Percentiles rank a stretch among this genome's conserved stretches.
Evolutionary conservation across 2,888 invertebrate species (phyloP).

Genomic region (Trissonchulus latispiculum): DNA sequence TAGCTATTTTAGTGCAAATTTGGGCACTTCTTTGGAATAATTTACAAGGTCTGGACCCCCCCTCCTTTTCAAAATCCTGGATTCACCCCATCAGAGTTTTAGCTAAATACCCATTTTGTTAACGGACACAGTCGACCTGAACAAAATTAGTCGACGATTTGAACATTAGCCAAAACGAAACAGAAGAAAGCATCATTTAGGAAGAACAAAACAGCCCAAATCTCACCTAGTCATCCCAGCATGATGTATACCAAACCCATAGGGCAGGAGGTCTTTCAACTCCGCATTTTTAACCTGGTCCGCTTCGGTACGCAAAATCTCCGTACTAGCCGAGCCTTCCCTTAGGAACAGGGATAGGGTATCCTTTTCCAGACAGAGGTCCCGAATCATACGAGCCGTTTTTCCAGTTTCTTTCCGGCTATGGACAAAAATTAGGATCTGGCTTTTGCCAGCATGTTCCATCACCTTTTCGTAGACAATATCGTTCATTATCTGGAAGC

Average conservation of each 20-base stretch:
- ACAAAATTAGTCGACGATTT: no score
- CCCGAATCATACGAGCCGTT: conserved; percentile 85
- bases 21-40: no score
- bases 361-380: conserved; percentile 95
- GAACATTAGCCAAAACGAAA: no score
- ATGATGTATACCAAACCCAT: conserved; percentile 99
- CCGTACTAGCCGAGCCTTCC: conserved; percentile 94
- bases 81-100: no score
- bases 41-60: no score
- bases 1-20: no score
- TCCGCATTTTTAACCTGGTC: conserved; percentile 80
- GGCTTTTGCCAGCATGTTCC: conserved; percentile 95
- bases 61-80: no score
- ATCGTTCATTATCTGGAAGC: conserved; percentile 95
- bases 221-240: conserved; percentile 82
- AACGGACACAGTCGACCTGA: no score
- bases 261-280: conserved; percentile 85
- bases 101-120: no score
- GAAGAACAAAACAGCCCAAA: no score
- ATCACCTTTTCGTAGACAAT: conserved; percentile 98
- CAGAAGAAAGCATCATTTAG: no score
- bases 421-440: conserved; percentile 91
- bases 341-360: conserved; percentile 85
- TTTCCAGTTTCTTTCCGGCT: conserved; percentile 96
- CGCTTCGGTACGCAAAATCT: conserved; percentile 85